Conservation (phyloP, 2,113 vertebrate genomes). For the Thryonomys swinderianus region DNA sequence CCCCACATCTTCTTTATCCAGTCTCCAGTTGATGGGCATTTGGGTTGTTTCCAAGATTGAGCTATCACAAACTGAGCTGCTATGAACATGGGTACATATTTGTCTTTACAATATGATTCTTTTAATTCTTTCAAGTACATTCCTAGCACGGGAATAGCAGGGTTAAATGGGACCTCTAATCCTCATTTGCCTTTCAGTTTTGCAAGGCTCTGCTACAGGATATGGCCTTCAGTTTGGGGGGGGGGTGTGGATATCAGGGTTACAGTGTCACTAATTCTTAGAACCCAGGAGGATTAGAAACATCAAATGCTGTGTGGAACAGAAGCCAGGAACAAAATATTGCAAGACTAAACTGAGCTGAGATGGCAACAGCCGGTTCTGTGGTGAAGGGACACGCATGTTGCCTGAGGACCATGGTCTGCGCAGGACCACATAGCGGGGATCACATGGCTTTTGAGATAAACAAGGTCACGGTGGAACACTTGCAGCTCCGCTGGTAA, state of each 20-base stretch:
- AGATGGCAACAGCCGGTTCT: not conserved
- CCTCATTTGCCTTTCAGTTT: not conserved
- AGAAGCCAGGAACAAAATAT: not conserved
- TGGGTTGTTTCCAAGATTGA: no score
- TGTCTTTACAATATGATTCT: no score
- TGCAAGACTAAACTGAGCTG: not conserved
- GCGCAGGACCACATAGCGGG: not conserved
- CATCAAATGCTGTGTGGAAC: no score
- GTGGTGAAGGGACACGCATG: rapidly evolving
- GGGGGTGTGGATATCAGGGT: no score
- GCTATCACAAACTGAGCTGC: no score
- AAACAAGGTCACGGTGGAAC: rapidly evolving
- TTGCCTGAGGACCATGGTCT: not conserved
- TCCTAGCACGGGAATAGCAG: no score
- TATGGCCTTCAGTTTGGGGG: rapidly evolving
- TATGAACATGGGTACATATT: no score
- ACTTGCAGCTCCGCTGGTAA: not conserved
- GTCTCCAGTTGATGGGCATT: no score
- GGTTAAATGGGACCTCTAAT: no score
- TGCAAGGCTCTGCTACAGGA: not conserved
- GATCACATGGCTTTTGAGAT: not conserved
- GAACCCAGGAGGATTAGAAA: not conserved
- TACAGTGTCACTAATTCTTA: not conserved
- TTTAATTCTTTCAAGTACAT: no score
- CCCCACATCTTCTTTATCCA: no score